Evolutionary conservation across 2,797 vertebrate genomes (phyloP).

Genomic region (Malurus splendens): DNA sequence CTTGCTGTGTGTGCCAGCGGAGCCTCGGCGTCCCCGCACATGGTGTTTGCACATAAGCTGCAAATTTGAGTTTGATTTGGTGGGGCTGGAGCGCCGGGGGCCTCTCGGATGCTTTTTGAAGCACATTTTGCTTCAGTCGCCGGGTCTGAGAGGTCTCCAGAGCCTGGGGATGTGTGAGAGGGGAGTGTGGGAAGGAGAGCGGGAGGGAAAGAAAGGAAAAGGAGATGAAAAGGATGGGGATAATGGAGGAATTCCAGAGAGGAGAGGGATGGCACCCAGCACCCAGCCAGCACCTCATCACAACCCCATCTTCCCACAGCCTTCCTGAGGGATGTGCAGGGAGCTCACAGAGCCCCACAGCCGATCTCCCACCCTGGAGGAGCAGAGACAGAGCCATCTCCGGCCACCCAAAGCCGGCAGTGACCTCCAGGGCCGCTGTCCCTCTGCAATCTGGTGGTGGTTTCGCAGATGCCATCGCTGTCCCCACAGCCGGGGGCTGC

Average conservation of each 20-base stretch:
- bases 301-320: fast-evolving
- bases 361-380: fast-evolving
- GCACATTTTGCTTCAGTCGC: not conserved
- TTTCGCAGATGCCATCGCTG: not conserved
- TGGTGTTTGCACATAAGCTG: not conserved
- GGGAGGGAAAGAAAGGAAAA: not conserved
- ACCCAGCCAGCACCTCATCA: not conserved
- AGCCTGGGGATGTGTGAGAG: not conserved
- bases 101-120: conserved; percentile 11
- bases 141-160: not conserved
- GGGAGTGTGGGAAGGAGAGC: not conserved
- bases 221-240: not conserved
- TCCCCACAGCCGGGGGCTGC: not conserved
- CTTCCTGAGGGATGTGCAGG: fast-evolving
- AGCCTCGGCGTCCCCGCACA: not conserved
- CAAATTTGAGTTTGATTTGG: conserved; percentile 49
- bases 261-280: not conserved
- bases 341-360: fast-evolving
- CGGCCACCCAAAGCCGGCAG: not conserved
- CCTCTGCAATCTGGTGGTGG: fast-evolving
- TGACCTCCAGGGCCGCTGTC: fast-evolving
- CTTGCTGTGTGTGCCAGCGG: not conserved
- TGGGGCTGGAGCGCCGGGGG: not conserved
- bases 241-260: not conserved
- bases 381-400: not conserved